Conservation (phyloP, 2,888 invertebrate genomes). For the Thyatira batis region DNA sequence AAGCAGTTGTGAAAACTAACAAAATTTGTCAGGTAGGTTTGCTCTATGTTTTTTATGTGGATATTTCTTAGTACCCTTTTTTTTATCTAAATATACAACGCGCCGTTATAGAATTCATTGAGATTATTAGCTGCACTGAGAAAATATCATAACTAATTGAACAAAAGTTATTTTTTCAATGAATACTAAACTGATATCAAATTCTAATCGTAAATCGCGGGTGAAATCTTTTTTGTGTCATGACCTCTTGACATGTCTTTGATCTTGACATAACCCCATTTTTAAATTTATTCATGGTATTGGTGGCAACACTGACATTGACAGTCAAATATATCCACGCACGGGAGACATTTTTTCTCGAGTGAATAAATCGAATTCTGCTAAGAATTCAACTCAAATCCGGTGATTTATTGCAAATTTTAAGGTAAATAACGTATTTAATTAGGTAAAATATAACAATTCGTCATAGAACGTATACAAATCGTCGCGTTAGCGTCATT, state of each 20-base stretch:
- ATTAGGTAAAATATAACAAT: neutral
- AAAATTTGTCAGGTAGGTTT: conserved; percentile 74
- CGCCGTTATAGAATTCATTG: too few species aligned
- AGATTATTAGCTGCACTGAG: too few species aligned
- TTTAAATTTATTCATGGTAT: neutral
- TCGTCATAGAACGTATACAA: neutral
- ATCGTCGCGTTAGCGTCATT: neutral
- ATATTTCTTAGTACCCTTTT: too few species aligned
- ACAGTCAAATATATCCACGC: conserved; percentile 32
- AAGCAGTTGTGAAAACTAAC: conserved; percentile 65
- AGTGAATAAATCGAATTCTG: neutral
- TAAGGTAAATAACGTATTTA: neutral
- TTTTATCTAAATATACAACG: too few species aligned
- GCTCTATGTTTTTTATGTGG: neutral
- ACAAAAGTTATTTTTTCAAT: too few species aligned
- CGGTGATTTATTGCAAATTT: neutral
- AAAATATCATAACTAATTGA: too few species aligned
- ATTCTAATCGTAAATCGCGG: too few species aligned
- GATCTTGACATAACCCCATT: too few species aligned
- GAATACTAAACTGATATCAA: too few species aligned
- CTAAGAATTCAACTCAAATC: neutral
- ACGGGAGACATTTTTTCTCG: conserved; percentile 34
- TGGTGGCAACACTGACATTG: conserved; percentile 31
- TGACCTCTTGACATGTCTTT: neutral
- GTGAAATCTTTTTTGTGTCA: neutral